Evolutionary conservation across 2,797 vertebrate genomes (phyloP).

Genomic region (Melopsittacus undulatus): DNA sequence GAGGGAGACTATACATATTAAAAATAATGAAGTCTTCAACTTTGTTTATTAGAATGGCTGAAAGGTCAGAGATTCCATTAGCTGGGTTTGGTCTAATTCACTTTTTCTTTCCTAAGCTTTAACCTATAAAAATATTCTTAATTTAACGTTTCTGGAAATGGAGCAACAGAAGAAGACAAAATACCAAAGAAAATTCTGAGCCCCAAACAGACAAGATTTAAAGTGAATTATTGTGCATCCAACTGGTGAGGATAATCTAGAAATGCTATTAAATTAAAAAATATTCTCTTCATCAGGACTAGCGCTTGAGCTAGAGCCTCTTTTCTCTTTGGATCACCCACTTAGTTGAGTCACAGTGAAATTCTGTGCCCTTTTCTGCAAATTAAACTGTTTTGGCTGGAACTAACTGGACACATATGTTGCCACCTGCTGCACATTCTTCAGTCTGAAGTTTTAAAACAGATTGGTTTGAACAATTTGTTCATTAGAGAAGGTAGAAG

Average conservation of each 20-base stretch:
- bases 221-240: background rate
- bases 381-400: slow-evolving; percentile 77
- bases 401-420: slow-evolving; percentile 71
- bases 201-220: background rate
- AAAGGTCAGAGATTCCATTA: background rate
- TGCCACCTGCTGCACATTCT: slow-evolving; percentile 71
- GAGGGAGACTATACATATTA: background rate
- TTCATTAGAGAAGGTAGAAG: slow-evolving; percentile 17
- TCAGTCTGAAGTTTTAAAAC: slow-evolving; percentile 54
- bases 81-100: background rate
- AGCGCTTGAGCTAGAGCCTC: slow-evolving; percentile 41
- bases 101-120: background rate
- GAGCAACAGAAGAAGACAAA: background rate
- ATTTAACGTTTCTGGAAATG: background rate
- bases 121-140: background rate
- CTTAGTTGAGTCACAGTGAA: slow-evolving; percentile 72
- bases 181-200: background rate
- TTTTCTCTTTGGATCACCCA: slow-evolving; percentile 37
- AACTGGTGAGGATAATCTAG: background rate
- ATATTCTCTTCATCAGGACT: background rate
- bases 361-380: slow-evolving; percentile 66
- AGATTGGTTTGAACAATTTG: slow-evolving; percentile 63
- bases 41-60: background rate
- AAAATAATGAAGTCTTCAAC: background rate
- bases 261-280: slow-evolving; percentile 58